phyloP scores from a whole-genome alignment of 37 sponge, comb jelly and placozoan species.

The Theonella swinhoei region DNA sequence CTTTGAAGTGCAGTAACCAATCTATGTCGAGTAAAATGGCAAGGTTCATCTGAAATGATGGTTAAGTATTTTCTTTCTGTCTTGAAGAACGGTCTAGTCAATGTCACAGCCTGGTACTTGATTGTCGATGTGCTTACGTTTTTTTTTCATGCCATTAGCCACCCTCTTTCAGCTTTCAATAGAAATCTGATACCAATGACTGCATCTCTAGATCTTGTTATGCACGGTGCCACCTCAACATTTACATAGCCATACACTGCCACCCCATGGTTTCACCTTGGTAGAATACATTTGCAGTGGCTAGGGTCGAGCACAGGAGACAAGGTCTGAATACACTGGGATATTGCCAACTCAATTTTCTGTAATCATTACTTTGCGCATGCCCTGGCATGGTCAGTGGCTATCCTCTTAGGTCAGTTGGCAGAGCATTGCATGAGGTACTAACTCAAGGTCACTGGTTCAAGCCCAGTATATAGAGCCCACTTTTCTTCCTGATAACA shows the following conservation, averaged over 20 bases:
- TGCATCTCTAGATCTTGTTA: too few species aligned
- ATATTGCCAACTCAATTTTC: conserved; percentile 41
- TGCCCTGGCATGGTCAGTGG: too few species aligned
- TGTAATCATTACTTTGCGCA: conserved; percentile 49
- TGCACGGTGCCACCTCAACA: conserved; percentile 1
- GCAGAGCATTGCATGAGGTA: too few species aligned
- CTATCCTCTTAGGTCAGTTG: too few species aligned
- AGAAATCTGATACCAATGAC: conserved; percentile 45
- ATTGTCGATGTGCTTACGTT: conserved; percentile 53
- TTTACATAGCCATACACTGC: conserved; percentile 84
- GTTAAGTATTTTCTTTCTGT: conserved; percentile 34
- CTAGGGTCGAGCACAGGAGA: conserved; percentile 77
- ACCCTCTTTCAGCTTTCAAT: conserved; percentile 33
- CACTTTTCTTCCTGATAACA: too few species aligned
- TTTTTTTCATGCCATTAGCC: conserved; percentile 62
- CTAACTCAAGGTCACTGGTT: too few species aligned
- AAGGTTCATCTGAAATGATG: neutral
- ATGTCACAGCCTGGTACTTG: conserved; percentile 20
- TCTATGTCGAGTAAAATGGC: conserved; percentile 48
- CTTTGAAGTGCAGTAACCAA: conserved; percentile 54
- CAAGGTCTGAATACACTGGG: conserved; percentile 49
- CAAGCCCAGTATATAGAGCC: too few species aligned
- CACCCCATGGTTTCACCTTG: conserved; percentile 54
- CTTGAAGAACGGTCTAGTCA: conserved; percentile 36
- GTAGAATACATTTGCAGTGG: conserved; percentile 67